Conservation (phyloP, 2,797 vertebrate species). For the Petrocephalus schoutedeni region DNA sequence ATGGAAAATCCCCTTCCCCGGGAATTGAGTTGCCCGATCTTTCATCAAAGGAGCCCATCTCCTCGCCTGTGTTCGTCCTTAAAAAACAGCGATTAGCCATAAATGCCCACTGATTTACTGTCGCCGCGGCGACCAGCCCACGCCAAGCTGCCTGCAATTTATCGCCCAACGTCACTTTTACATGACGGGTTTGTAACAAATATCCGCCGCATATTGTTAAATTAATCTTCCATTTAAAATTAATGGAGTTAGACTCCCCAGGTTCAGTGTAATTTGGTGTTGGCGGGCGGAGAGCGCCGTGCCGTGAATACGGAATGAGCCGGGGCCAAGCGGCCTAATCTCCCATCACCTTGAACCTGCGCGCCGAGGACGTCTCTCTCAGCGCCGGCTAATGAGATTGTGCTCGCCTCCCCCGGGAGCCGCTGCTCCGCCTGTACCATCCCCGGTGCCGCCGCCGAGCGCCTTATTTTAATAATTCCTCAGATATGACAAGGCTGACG, state of each 20-base stretch:
- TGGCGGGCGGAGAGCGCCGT: slow-evolving; percentile 81
- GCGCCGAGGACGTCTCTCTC: slow-evolving; percentile 91
- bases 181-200: slow-evolving; percentile 99
- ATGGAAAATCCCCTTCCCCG: slow-evolving; percentile 34
- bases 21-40: slow-evolving; percentile 64
- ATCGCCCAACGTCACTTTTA: slow-evolving; percentile 96
- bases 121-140: slow-evolving; percentile 73
- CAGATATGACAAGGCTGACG: slow-evolving; percentile 79
- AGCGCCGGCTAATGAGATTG: slow-evolving; percentile 96
- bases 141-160: slow-evolving; percentile 81
- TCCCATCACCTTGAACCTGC: slow-evolving; percentile 99
- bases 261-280: slow-evolving; percentile 99
- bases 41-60: slow-evolving; percentile 72
- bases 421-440: slow-evolving; percentile 60
- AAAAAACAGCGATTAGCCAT: slow-evolving; percentile 82
- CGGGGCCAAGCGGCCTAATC: slow-evolving; percentile 92
- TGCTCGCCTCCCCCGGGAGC: slow-evolving; percentile 78
- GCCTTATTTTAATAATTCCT: slow-evolving; percentile 83
- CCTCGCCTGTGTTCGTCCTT: slow-evolving; percentile 59
- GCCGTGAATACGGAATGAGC: slow-evolving; percentile 88
- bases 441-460: slow-evolving; percentile 66
- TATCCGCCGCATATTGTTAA: slow-evolving; percentile 99
- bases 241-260: slow-evolving; percentile 99
- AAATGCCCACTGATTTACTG: slow-evolving; percentile 91
- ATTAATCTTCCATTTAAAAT: slow-evolving; percentile 99